Conservation (phyloP, 2,113 vertebrate genomes). For the Glaucomys volans region DNA sequence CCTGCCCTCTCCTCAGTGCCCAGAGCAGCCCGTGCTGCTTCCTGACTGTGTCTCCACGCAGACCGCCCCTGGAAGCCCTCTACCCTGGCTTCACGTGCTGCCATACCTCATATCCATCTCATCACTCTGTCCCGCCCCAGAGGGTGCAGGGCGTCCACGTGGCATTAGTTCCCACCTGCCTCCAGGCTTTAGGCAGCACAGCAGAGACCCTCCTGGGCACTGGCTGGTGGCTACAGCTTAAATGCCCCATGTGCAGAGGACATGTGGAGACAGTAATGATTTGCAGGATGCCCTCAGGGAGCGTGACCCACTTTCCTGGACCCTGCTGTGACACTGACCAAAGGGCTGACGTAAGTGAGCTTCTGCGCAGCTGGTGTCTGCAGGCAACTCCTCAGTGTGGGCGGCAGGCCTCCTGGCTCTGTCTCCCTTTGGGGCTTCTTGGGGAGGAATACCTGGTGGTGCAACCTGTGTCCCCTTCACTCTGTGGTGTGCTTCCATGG, state of each 20-base stretch:
- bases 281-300: no score
- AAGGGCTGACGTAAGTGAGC: not conserved
- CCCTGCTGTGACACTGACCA: no score
- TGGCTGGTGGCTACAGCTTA: not conserved
- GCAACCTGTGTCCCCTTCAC: not conserved
- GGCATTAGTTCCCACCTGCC: not conserved
- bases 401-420: not conserved
- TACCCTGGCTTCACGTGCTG: no score
- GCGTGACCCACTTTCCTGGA: not conserved
- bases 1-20: not conserved
- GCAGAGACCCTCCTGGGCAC: no score
- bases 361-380: no score
- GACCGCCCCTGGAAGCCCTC: no score
- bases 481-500: not conserved
- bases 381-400: no score
- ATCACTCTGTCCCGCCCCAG: not conserved
- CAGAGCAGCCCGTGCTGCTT: no score
- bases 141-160: not conserved
- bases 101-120: no score
- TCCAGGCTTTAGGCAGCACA: not conserved
- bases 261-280: no score
- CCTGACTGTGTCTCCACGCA: no score
- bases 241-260: not conserved
- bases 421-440: no score
- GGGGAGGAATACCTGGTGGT: not conserved